A percentile compares a stretch with the other conserved stretches of the same genome.
Evolutionary conservation across 1,140 invertebrate species (phyloP).

Genomic region (Bombus breviceps): DNA sequence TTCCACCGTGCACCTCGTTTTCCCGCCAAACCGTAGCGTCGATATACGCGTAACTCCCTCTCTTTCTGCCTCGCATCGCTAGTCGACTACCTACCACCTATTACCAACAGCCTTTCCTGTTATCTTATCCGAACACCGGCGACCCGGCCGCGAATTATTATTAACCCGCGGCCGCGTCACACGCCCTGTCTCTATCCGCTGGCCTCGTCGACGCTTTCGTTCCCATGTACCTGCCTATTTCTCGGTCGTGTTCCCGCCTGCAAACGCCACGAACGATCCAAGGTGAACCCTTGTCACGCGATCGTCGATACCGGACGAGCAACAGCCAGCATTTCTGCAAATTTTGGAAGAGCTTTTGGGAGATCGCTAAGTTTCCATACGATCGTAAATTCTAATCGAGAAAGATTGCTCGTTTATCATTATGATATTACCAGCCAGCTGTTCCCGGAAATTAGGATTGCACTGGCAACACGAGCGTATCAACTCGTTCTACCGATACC

Average conservation of each 20-base stretch:
- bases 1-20: neutral
- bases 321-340: neutral
- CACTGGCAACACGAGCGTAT: too few species aligned
- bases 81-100: slow-evolving; percentile 75
- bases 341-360: neutral
- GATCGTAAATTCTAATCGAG: too few species aligned
- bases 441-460: slow-evolving; percentile 24
- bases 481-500: slow-evolving; percentile 15
- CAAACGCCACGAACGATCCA: neutral
- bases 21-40: neutral
- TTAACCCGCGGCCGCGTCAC: slow-evolving; percentile 71
- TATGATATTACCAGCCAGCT: neutral
- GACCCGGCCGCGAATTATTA: slow-evolving; percentile 79
- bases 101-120: slow-evolving; percentile 83
- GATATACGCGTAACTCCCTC: slow-evolving; percentile 19
- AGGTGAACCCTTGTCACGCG: slow-evolving; percentile 15
- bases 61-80: neutral
- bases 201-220: slow-evolving; percentile 45
- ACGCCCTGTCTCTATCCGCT: slow-evolving; percentile 36
- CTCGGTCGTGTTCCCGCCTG: neutral
- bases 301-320: neutral
- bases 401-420: neutral
- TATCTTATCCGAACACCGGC: slow-evolving; percentile 82
- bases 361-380: too few species aligned
- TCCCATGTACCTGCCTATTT: neutral